Evolutionary conservation across 1,140 invertebrate species (phyloP), one percentile per base, ranked within the genome.

Genomic region (Monomorium pharaonis): DNA sequence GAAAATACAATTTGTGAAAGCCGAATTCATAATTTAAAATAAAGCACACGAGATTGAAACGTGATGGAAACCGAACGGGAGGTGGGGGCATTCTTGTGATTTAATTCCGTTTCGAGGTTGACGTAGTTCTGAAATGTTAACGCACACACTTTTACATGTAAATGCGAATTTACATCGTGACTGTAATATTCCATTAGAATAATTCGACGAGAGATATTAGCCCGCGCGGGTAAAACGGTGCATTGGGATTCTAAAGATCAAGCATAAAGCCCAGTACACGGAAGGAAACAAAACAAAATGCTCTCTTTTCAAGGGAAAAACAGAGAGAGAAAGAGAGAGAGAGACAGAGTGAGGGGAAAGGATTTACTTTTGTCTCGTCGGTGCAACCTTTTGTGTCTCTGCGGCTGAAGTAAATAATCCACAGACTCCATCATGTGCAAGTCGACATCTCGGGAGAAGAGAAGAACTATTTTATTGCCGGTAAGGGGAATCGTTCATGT

Each of bases 341-440:
- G 4, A 33, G 3, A 10, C 7, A 51, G 37, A 16, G 18, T 18
- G 6, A 4, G n/a, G 24, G 16, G 24, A 51, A 56, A 58, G 42
- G 69, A 58, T 58, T 74, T 74, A 65, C 67, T 74, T 83, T 83
- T 49, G 77, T 80, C 78, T 81, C 78, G 78, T 74, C 78, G 51
- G 67, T 74, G 51, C 37, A 74, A 83, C 37, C 67, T 83, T 74
- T 83, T 83, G 51, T 72, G 67, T 81, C 67, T 70, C 63, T 74
- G 78, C 37, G 78, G 78, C 18, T 83, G 78, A 58, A 81, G 78
- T 72, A 83, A 83, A 83, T 83, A 83, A 83, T 83, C 67, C 78
- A 24, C 78, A 14, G 67, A 74, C 67, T 74, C 54, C 78, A 83
- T 83, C 67, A 83, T 74, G 78, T 62, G 77, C 74, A 9, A 81